Percentiles rank a stretch among this genome's conserved stretches.
Conservation (phyloP, 1,140 invertebrate species). For the Drosophila setifemur region DNA sequence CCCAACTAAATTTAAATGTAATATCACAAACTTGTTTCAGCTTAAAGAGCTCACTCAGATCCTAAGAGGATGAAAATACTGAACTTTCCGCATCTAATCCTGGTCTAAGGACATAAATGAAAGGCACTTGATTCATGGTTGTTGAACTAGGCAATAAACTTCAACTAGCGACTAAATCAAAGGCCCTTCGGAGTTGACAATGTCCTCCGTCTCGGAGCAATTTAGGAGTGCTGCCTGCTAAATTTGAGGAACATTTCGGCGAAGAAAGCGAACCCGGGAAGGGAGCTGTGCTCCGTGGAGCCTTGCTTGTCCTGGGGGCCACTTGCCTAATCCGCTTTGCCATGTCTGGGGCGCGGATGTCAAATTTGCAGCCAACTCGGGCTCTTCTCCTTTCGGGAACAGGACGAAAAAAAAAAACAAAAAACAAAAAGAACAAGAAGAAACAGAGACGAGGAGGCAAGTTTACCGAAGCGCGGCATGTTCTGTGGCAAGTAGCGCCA, state of each 20-base stretch:
- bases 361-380: conserved; percentile 69
- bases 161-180: background rate
- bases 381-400: conserved; percentile 16
- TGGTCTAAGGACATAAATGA: background rate
- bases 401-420: background rate
- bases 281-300: conserved; percentile 15
- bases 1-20: no score
- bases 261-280: conserved; percentile 33
- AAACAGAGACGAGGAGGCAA: no score
- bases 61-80: background rate
- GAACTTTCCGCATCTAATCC: no score
- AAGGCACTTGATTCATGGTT: conserved; percentile 21
- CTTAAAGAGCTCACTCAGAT: background rate
- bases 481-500: conserved; percentile 67
- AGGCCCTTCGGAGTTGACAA: background rate
- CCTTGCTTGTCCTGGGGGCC: conserved; percentile 34
- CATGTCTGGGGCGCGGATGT: conserved; percentile 67
- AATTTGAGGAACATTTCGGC: conserved; percentile 29
- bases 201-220: conserved; percentile 11
- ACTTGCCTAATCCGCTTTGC: conserved; percentile 74
- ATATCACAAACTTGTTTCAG: background rate
- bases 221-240: conserved; percentile 11
- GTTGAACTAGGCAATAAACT: conserved; percentile 13
- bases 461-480: conserved; percentile 73
- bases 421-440: conserved; percentile 33